These are phyloP conservation scores for Halictus ligatus DNA, from an alignment of 2,888 invertebrate species.

Conservation along the genomic window DNA sequence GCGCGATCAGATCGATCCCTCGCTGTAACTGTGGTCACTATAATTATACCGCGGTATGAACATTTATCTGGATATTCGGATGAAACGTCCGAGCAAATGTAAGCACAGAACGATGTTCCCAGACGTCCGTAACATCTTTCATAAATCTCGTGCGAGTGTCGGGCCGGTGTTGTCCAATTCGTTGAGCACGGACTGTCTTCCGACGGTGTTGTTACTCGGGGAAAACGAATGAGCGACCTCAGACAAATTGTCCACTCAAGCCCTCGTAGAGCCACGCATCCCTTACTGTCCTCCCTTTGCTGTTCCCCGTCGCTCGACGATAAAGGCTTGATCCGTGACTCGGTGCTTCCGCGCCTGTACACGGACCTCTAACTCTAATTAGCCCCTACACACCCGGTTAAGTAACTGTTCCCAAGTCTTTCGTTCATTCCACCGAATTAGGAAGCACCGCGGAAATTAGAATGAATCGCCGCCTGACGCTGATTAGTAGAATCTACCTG, in stretches of 20 bases:
- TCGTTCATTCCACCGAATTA: conserved; percentile 10
- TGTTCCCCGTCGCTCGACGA: conserved; percentile 23
- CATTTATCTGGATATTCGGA: conserved; percentile 1
- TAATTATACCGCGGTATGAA: not conserved
- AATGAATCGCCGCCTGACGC: not conserved
- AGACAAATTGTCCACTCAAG: conserved; percentile 69
- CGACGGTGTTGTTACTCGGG: conserved; percentile 47
- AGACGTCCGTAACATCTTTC: conserved; percentile 6
- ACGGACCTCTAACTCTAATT: conserved; percentile 47
- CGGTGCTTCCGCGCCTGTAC: conserved; percentile 14
- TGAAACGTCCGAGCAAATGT: too few species aligned
- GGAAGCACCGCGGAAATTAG: conserved; percentile 18
- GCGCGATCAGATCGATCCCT: not conserved
- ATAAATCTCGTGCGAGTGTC: conserved; percentile 24
- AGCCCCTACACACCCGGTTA: conserved; percentile 29
- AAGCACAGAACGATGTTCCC: not conserved
- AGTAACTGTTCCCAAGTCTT: conserved; percentile 31
- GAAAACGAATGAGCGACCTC: conserved; percentile 46
- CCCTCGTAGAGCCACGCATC: conserved; percentile 57
- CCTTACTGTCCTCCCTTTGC: conserved; percentile 53
- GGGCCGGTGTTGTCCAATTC: conserved; percentile 41
- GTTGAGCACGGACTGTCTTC: conserved; percentile 36
- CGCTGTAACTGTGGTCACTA: not conserved
- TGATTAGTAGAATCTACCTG: not conserved
- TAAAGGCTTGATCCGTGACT: conserved; percentile 60